Conservation (phyloP, 2,797 vertebrate species). For the Ptychadena robeensis region DNA sequence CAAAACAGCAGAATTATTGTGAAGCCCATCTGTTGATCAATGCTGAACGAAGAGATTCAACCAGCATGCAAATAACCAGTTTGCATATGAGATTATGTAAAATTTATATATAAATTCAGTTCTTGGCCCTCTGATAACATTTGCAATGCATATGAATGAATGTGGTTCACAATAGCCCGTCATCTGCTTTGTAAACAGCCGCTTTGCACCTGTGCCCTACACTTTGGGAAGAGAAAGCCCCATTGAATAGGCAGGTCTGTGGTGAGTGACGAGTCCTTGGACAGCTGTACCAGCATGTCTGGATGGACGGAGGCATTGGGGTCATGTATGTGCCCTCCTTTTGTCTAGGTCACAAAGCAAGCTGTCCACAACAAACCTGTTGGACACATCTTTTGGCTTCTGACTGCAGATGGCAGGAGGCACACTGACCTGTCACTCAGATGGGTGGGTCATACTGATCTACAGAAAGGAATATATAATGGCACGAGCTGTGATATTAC, state of each 20-base stretch:
- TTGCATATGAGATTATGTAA: background rate
- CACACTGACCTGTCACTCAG: constrained; percentile 33
- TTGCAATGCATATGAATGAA: background rate
- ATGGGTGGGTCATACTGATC: background rate
- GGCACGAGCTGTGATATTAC: too few species aligned
- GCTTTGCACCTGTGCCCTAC: constrained; percentile 38
- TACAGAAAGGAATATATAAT: background rate
- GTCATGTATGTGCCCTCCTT: background rate
- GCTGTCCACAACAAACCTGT: background rate
- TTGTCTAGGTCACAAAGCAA: constrained; percentile 34
- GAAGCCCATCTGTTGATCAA: background rate
- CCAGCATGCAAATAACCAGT: background rate
- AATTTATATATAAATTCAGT: background rate
- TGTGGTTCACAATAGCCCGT: background rate
- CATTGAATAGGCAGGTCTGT: background rate
- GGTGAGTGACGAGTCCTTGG: constrained; percentile 3
- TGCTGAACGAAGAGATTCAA: background rate
- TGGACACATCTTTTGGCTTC: background rate
- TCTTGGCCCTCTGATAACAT: background rate
- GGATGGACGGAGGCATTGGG: background rate
- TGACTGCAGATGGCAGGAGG: constrained; percentile 32
- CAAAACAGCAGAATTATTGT: constrained; percentile 14
- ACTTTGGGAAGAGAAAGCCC: constrained; percentile 8
- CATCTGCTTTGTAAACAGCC: background rate
- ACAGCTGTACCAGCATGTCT: constrained; percentile 9